Evolutionary conservation across 2,888 invertebrate species (phyloP), one percentile per base, ranked within the genome.

Genomic region (Andrena bicolor): DNA sequence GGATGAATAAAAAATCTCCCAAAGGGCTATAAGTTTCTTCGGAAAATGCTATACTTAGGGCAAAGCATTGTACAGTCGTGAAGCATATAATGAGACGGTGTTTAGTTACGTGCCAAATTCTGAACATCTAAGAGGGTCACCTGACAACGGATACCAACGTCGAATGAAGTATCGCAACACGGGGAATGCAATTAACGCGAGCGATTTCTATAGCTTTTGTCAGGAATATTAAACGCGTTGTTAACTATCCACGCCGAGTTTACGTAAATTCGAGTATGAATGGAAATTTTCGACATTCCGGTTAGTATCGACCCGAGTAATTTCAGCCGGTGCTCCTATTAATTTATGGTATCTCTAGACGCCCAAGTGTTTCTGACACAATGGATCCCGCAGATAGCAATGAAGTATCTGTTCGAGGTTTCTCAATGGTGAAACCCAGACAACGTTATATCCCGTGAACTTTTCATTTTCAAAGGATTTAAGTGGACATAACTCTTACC

Each of bases 221-320:
- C 51, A 63, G 35, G 76, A 58, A 64, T 72, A 80, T 76, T 66
- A 80, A 53, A 64, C 23, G 35, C 20, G 35, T 10, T 56, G 51
- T 63, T 58, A 64, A 72, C 51, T 68, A 69, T 64, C 58, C 48
- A n/a, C 16, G 23, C 41, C 16, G 51, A 56, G 63, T 26, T 41
- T 58, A 49, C 35, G 23, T 58, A 56, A 73, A 73, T 79, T 56
- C 26, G 13, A n/a, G 56, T 35, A 41, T 64, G 63, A 79, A 79
- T 74, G 65, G 53, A 26, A 73, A 81, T 81, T 81, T 81, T 81
- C 81, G 65, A 80, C 53, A 66, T 81, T 74, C 80, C 53, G 16
- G 32, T 61, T 69, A 56, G 16, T 75, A 81, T 80, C 74, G 80
- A 70, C 8, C 65, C 32, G 26, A 65, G 30, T 70, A 80, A 26